Evolutionary conservation across 1,140 invertebrate genomes (phyloP), one percentile per base, ranked within the genome.

Genomic region (Archegozetes longisetosus): DNA sequence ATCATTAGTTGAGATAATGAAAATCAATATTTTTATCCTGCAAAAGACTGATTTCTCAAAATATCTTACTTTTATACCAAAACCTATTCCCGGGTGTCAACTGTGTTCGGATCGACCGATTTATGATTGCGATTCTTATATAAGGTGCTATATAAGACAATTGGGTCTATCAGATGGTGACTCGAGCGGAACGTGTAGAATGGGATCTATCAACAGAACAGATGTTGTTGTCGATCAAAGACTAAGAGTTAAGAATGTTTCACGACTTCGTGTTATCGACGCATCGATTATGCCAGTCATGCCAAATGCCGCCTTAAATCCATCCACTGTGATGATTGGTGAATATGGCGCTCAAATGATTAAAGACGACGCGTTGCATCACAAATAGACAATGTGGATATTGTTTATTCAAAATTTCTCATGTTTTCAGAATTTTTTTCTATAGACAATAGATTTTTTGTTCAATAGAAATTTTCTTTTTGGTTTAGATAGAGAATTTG

Each of bases 271-370:
- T 55, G 72, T 78, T 14, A 75, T 77, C 13, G 78, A 79, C 69
- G 75, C 77, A 4, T 76, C 75, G 25, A 70, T 79, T 9, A 79
- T 79, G 77, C 78, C 78, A 4, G 73, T 70, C 48, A 70, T 79
- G 1, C 78, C 79, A 1, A 82, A 80, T 1, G 84, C 84, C 4
- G 86, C 88, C 68, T 85, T 85, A 1, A 84, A 85, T 66, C 84
- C 84, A 12, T 82, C 85, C 0, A 75, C 80, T 3, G 84, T 88
- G 48, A 88, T 88, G 85, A 85, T 89, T 28, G 86, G 77, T 0
- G 89, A 94, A 68, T 91, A 89, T 68, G 85, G 82, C 1, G 77
- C 84, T 0, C 85, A 88, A 72, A 71, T 88, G 65, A 84, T 88
- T 57, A 85, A 84, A 55, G 49, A 72, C 61, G 51, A 53, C n/a